Conservation (phyloP, 2,797 vertebrate genomes). For the Premnoplex brunnescens region DNA sequence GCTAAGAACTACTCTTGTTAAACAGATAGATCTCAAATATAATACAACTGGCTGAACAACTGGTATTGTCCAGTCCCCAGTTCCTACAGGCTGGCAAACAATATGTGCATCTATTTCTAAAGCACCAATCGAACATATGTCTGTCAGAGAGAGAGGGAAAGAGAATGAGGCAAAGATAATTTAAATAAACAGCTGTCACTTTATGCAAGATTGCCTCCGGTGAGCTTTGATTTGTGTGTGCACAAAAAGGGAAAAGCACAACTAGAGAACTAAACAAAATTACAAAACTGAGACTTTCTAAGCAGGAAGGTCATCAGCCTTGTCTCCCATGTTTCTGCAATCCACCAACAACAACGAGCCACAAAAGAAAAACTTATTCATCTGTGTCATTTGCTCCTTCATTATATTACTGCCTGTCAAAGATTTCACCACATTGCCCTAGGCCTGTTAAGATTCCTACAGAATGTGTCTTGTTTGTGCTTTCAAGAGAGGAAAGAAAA, state of each 20-base stretch:
- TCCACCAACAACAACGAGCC: background rate
- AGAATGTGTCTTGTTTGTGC: background rate
- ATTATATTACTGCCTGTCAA: slow-evolving; percentile 18
- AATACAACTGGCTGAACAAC: slow-evolving; percentile 55
- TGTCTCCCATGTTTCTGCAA: background rate
- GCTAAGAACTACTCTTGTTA: background rate
- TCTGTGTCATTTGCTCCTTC: slow-evolving; percentile 27
- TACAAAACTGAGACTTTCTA: background rate
- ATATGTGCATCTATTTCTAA: slow-evolving; percentile 68
- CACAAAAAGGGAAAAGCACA: background rate
- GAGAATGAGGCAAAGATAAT: slow-evolving; percentile 61
- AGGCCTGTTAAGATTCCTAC: slow-evolving; percentile 12
- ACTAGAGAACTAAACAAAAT: background rate
- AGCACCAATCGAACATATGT: slow-evolving; percentile 66
- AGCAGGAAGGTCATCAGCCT: background rate
- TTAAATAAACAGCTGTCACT: slow-evolving; percentile 77
- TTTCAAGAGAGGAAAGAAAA: background rate
- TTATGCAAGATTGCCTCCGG: slow-evolving; percentile 67
- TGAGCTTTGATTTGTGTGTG: slow-evolving; percentile 67
- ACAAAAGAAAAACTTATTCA: background rate
- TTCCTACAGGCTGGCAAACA: slow-evolving; percentile 63
- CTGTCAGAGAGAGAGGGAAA: slow-evolving; percentile 66
- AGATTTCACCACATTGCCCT: background rate
- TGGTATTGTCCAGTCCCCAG: slow-evolving; percentile 47
- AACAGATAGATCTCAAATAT: slow-evolving; percentile 15